Base-by-base conservation (phyloP, 2,797 vertebrate genomes). In the Galago senegalensis region DNA sequence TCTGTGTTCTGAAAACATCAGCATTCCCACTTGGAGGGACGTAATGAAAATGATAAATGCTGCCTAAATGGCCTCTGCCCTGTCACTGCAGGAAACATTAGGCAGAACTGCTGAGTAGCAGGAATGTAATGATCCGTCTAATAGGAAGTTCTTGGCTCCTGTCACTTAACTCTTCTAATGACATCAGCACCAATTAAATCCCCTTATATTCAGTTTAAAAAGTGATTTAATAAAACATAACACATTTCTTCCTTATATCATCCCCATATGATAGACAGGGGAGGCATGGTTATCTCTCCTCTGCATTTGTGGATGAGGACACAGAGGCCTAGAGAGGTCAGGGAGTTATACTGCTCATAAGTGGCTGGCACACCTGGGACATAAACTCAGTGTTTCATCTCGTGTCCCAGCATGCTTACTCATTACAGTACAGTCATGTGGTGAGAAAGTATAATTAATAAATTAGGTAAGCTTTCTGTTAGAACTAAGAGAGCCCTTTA, bases 391-490 rank as follows among this genome's bases (percentile, higher is more conserved):
- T 3, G 1, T 20, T 37, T 63, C 34, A 49, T 10, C 16, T 17
- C 23, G 31, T 37, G 46, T n/a, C 6, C 17, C 27, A 17, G 31
- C 2, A 1, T 0, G 2, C 70, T 53, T 79, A 37, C 31, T 84
- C 56, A 27, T 46, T 10, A 84, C n/a, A 11, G 5, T 34, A 11
- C 7, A 29, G 34, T 20, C 31, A 58, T 40, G 21, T 23, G 43
- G 27, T 83, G 81, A 77, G 60, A 70, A 85, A 75, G 73, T 53
- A 29, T 20, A 46, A 69, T 70, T 27, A 23, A 49, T 43, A 56
- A 58, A 34, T 43, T 3, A 92, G 83, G 84, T 80, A 13, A n/a
- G 31, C 17, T 94, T 94, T 87, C 29, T 79, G 23, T 94, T 86
- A 69, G 87, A 85, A 82, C n/a, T 14, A 60, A 89, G 65, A 85